Evolutionary conservation across 2,113 vertebrate species (phyloP).

Genomic region (Sorex araneus): DNA sequence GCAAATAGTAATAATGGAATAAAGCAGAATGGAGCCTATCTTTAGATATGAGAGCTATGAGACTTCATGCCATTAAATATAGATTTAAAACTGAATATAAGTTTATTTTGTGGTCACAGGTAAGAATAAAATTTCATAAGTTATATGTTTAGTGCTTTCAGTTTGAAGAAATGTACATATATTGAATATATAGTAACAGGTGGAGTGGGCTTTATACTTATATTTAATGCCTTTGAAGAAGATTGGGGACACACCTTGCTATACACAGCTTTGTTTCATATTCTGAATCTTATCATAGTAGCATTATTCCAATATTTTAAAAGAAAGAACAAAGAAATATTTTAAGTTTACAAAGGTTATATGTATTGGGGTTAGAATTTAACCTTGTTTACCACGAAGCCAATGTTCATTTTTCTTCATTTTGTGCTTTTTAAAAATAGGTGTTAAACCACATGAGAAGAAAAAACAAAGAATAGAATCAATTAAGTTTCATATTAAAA

Average conservation of each 20-base stretch:
- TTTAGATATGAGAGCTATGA: neutral
- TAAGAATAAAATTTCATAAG: neutral
- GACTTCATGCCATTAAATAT: neutral
- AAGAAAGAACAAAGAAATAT: neutral
- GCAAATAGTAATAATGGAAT: slow-evolving; percentile 34
- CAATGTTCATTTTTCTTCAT: neutral
- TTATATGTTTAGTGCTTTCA: neutral
- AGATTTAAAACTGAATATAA: neutral
- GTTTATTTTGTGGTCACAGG: neutral
- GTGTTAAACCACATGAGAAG: neutral
- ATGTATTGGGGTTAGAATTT: neutral
- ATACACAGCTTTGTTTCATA: neutral
- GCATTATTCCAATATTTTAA: neutral
- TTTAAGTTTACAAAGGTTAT: neutral
- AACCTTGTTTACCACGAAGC: neutral
- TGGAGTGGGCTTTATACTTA: neutral
- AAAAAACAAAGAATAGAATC: neutral
- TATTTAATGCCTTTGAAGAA: neutral
- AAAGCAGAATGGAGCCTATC: neutral
- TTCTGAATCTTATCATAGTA: neutral
- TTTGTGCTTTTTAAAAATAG: slow-evolving; percentile 20
- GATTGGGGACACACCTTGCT: too few species aligned
- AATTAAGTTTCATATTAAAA: slow-evolving; percentile 12
- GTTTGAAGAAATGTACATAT: neutral
- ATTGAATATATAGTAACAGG: neutral